Conservation (phyloP, 2,888 invertebrate species). For the Gastracanthus pulcherrimus region DNA sequence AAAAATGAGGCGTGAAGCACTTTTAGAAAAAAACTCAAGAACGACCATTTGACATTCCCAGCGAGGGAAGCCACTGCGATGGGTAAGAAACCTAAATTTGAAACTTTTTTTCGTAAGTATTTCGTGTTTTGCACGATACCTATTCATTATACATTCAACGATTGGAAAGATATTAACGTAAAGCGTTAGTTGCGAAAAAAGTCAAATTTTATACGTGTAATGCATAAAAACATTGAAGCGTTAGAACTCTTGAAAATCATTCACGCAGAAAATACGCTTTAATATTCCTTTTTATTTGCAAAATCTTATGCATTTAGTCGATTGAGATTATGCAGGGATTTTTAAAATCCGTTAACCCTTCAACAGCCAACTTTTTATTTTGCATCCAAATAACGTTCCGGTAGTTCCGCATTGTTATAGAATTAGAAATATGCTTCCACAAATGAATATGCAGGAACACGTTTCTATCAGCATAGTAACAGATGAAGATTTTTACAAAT, state of each 20-base stretch:
- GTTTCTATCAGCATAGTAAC: no score
- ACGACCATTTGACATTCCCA: conserved; percentile 9
- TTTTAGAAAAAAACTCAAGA: neutral
- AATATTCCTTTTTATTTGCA: neutral
- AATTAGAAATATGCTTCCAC: no score
- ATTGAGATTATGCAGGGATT: no score
- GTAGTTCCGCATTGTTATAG: no score
- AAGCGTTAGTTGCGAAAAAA: neutral
- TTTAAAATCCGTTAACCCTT: no score
- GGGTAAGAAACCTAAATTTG: conserved; percentile 29
- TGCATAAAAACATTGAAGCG: neutral
- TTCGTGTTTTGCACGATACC: neutral
- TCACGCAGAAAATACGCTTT: neutral
- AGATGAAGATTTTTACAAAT: no score
- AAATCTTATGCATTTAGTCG: no score
- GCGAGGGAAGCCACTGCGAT: neutral
- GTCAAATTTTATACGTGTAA: neutral
- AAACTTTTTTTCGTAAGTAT: neutral
- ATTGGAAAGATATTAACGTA: neutral
- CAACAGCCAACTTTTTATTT: no score
- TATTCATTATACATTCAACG: neutral
- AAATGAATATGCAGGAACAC: no score
- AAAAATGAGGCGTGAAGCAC: conserved; percentile 11
- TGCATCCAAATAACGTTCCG: no score
- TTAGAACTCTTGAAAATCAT: neutral